These are phyloP conservation scores for Pristiophorus japonicus DNA, from an alignment of 2,113 vertebrate genomes.

Conservation along the genomic window DNA sequence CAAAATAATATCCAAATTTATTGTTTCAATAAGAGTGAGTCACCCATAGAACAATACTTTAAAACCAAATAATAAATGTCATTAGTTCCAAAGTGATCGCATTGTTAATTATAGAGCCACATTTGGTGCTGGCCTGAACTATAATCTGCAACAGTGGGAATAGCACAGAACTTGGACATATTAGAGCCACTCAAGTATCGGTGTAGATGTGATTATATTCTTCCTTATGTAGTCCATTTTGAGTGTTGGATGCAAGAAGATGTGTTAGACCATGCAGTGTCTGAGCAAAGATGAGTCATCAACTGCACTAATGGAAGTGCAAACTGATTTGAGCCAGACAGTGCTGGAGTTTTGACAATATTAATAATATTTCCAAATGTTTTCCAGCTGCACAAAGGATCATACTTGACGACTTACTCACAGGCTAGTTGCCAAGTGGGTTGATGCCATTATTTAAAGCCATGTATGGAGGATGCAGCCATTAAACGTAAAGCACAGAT, in stretches of 20 bases:
- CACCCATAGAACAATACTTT: background rate
- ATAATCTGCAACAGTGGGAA: background rate
- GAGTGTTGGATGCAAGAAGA: background rate
- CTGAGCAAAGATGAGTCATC: background rate
- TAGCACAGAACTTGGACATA: background rate
- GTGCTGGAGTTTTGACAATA: background rate
- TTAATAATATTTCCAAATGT: no score
- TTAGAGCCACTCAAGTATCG: no score
- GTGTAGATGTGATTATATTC: background rate
- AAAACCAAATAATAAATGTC: background rate
- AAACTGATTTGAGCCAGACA: background rate
- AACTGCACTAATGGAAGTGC: background rate
- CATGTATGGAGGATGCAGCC: background rate
- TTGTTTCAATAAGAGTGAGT: background rate
- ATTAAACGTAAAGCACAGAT: background rate
- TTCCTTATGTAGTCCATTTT: background rate
- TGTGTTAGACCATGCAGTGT: background rate
- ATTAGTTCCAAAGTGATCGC: background rate
- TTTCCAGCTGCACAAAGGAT: no score
- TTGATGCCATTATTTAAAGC: background rate
- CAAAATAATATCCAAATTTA: background rate
- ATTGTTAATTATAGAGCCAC: background rate
- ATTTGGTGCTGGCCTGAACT: background rate
- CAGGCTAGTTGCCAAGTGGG: background rate
- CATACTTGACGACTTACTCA: background rate